Evolutionary conservation across 2,888 invertebrate species (phyloP).

Genomic region (Miltochrista miniata): DNA sequence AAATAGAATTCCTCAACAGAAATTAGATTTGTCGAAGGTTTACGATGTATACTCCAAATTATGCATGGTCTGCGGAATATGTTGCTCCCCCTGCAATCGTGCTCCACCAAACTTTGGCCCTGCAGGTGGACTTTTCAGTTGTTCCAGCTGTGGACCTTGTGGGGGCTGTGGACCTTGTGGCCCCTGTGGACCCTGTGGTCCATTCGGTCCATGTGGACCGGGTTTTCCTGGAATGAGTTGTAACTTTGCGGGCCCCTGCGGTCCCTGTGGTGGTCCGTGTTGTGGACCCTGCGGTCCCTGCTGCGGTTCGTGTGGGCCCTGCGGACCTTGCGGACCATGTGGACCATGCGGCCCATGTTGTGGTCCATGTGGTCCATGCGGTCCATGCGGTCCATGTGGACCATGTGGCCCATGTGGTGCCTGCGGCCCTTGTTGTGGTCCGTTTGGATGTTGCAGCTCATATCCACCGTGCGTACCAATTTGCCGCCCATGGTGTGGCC

Average conservation of each 20-base stretch:
- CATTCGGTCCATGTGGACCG: conserved; percentile 22
- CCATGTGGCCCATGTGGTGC: conserved; percentile 21
- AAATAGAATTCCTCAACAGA: background rate
- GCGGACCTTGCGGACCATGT: conserved; percentile 22
- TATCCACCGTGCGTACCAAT: conserved; percentile 6
- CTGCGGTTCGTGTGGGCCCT: conserved; percentile 21
- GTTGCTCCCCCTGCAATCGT: background rate
- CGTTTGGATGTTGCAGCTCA: background rate
- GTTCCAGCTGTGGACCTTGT: conserved; percentile 31
- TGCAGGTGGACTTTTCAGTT: background rate
- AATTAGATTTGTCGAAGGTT: conserved; percentile 5
- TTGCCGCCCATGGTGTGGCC: conserved; percentile 34
- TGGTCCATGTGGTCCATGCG: conserved; percentile 36
- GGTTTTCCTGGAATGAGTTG: conserved; percentile 9
- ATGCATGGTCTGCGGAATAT: background rate
- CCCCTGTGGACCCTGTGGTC: conserved; percentile 23
- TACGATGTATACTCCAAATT: conserved; percentile 5
- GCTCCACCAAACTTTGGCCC: background rate
- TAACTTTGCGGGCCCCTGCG: background rate
- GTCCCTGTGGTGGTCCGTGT: conserved; percentile 12
- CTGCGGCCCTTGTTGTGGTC: conserved; percentile 12
- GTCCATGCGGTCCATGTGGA: conserved; percentile 16
- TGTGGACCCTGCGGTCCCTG: conserved; percentile 5
- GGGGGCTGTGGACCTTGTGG: conserved; percentile 18
- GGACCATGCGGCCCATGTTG: conserved; percentile 25